Evolutionary conservation across 2,113 vertebrate genomes (phyloP).

Genomic region (Oostethus manadensis): DNA sequence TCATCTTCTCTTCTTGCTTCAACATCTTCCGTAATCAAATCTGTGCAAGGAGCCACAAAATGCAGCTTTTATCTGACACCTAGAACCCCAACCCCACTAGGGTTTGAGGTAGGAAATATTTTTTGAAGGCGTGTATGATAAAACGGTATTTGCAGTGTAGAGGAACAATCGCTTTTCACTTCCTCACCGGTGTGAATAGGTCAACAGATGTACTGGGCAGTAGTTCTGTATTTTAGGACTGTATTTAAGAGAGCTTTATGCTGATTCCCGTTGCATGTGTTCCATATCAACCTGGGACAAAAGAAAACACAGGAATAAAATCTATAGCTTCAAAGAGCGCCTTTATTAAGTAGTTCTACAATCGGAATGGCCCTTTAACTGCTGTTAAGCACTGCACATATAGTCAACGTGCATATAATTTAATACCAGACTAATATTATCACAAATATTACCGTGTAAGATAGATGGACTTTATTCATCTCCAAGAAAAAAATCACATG

Average conservation of each 20-base stretch:
- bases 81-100: constrained; percentile 15
- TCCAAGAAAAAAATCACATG: too few species aligned
- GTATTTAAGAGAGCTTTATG: background rate
- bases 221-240: background rate
- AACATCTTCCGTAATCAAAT: constrained; percentile 1
- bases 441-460: too few species aligned
- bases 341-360: background rate
- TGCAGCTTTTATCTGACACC: constrained; percentile 24
- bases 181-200: constrained; percentile 20
- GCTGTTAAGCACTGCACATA: background rate
- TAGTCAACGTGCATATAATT: too few species aligned
- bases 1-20: constrained; percentile 35
- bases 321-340: background rate
- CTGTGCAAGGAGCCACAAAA: constrained; percentile 6
- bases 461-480: too few species aligned
- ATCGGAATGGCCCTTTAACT: background rate
- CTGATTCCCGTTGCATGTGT: background rate
- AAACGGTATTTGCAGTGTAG: constrained; percentile 1
- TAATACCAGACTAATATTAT: too few species aligned
- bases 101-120: background rate
- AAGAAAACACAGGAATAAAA: background rate
- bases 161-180: constrained; percentile 18
- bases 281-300: background rate
- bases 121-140: constrained; percentile 1
- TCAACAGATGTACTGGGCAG: background rate